Percentiles rank a stretch among this genome's conserved stretches.
Evolutionary conservation across 2,888 invertebrate genomes (phyloP).

Genomic region (Lutraria lutraria): DNA sequence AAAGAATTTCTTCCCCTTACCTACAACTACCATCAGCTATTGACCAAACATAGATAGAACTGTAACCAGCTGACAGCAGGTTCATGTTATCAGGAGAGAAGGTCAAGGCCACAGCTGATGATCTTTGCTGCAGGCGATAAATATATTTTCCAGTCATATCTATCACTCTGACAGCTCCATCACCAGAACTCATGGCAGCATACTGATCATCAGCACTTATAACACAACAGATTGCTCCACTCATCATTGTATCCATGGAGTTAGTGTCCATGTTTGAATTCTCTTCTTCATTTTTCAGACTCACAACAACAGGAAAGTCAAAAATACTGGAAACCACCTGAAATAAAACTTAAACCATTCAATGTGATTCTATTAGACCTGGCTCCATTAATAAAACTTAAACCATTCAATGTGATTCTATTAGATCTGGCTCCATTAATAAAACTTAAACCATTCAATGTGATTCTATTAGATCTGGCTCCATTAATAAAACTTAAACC

Average conservation of each 20-base stretch:
- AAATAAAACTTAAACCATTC: neutral
- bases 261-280: conserved; percentile 41
- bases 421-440: too few species aligned
- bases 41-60: conserved; percentile 79
- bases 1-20: conserved; percentile 13
- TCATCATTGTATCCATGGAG: conserved; percentile 76
- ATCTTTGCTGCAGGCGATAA: conserved; percentile 75
- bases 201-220: conserved; percentile 76
- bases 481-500: too few species aligned
- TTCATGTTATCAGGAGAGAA: conserved; percentile 74
- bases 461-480: too few species aligned
- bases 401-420: too few species aligned
- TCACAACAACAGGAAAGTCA: conserved; percentile 77
- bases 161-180: conserved; percentile 77
- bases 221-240: conserved; percentile 66
- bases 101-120: conserved; percentile 69
- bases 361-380: too few species aligned
- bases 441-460: too few species aligned
- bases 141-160: conserved; percentile 70
- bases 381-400: too few species aligned
- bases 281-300: conserved; percentile 59
- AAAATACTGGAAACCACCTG: conserved; percentile 79
- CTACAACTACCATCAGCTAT: conserved; percentile 67
- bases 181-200: conserved; percentile 73
- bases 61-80: conserved; percentile 78